Evolutionary conservation across 2,113 vertebrate genomes (phyloP), one percentile per base, ranked within the genome.

Genomic region (Etheostoma spectabile): DNA sequence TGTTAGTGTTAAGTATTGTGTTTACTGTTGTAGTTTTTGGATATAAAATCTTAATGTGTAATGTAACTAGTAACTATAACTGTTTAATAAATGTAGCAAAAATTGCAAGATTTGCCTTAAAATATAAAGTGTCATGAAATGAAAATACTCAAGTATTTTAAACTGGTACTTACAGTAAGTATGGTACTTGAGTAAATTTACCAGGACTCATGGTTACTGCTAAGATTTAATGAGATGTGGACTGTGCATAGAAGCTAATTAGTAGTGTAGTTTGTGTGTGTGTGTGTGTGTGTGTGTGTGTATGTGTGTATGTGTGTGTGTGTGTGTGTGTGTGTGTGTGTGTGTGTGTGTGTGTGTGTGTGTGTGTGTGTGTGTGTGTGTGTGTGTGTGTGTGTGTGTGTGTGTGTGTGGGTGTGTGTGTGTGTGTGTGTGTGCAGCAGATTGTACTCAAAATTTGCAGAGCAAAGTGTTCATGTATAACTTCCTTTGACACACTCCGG

Each of bases 401-500:
- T 49, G 24, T 48, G 18, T 48, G 57, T 46, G 27, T 69, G 59
- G 38, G 14, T 67, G 55, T 38, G 38, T 2, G 8, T 10, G 38
- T 2, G 8, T 2, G 38, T 0, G 8, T 10, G 38, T 38, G 38
- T 42, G 38, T 42, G 38, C 10, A 42, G 38, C 38, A 42, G 38
- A 42, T 75, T 77, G 79, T 79, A 42, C 82, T 59, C 53, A 65
- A 66, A 62, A 92, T 92, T 95, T 85, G 87, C 94, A 73, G 79
- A 77, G 90, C 88, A 83, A 92, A 93, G 83, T 84, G 74, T 91
- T 92, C 82, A 77, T 92, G 92, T 93, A 93, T 93, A 95, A 96
- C 95, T 95, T 95, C 88, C 93, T 94, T 94, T 95, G 95, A 96
- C 94, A 93, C 87, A 69, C 78, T 86, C 67, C 77, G 90, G 83